phyloP scores from a whole-genome alignment of 1,140 invertebrate genomes.

The Achroia grisella region DNA sequence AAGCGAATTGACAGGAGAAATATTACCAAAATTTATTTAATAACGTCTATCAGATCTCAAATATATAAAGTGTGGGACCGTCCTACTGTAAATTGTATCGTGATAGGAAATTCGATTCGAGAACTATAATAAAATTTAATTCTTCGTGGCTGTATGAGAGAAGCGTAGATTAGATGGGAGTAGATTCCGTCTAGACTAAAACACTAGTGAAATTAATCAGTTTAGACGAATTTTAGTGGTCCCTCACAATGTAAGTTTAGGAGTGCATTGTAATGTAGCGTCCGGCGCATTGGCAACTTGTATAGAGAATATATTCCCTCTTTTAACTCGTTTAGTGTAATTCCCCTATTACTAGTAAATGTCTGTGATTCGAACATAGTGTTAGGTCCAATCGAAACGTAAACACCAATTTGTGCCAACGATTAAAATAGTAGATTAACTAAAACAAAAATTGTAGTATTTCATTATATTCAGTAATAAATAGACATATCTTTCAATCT shows the following conservation, averaged over 20 bases:
- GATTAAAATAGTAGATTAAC: slow-evolving; percentile 18
- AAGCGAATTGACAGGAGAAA: slow-evolving; percentile 44
- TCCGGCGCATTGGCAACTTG: slow-evolving; percentile 57
- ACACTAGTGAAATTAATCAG: slow-evolving; percentile 57
- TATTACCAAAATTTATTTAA: slow-evolving; percentile 39
- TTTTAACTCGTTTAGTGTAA: neutral
- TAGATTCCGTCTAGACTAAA: slow-evolving; percentile 54
- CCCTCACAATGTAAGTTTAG: slow-evolving; percentile 52
- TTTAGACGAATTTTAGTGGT: slow-evolving; percentile 59
- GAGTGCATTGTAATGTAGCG: slow-evolving; percentile 29
- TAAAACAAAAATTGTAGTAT: neutral
- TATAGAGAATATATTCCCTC: slow-evolving; percentile 6
- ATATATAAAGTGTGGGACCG: slow-evolving; percentile 63
- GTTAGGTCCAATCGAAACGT: slow-evolving; percentile 20
- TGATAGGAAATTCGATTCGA: slow-evolving; percentile 50
- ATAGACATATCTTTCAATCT: too few species aligned
- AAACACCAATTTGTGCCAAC: slow-evolving; percentile 51
- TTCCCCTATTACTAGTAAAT: slow-evolving; percentile 4
- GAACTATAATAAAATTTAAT: slow-evolving; percentile 4
- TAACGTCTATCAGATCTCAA: slow-evolving; percentile 59
- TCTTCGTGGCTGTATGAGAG: slow-evolving; percentile 10
- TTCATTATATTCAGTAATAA: too few species aligned
- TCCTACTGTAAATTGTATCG: slow-evolving; percentile 63
- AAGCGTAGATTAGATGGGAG: slow-evolving; percentile 30
- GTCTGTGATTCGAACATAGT: slow-evolving; percentile 30